Percentiles rank a stretch among this genome's conserved stretches.
Conservation (phyloP, 2,797 vertebrate genomes). For the Sebastes trivittatus region DNA sequence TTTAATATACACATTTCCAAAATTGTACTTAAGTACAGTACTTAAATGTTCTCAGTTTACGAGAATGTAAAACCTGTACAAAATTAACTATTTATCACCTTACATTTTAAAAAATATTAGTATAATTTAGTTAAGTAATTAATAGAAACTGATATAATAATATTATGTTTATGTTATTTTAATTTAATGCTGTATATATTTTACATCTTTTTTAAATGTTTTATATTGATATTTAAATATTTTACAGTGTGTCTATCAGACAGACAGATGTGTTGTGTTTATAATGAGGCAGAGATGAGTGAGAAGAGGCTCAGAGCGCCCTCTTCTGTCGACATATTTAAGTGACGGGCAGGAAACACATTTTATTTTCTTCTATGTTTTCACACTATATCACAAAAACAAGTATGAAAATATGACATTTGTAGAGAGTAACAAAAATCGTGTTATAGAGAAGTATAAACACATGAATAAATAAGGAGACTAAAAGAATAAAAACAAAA, state of each 20-base stretch:
- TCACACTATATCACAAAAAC: no score
- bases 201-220: neutral
- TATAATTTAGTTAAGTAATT: neutral
- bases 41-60: neutral
- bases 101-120: neutral
- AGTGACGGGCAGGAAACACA: neutral
- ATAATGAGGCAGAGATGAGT: neutral
- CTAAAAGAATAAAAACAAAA: no score
- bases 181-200: neutral
- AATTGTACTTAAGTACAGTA: neutral
- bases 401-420: neutral
- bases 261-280: neutral
- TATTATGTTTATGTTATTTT: neutral
- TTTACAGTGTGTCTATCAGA: neutral
- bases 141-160: neutral
- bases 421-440: neutral
- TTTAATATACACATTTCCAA: neutral
- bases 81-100: neutral
- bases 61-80: neutral
- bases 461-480: neutral
- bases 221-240: neutral
- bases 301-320: neutral
- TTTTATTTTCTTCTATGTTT: no score
- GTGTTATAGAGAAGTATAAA: neutral
- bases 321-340: neutral